Base-by-base conservation (phyloP, 2,888 invertebrate genomes). In the Tricholauxania praeusta region DNA sequence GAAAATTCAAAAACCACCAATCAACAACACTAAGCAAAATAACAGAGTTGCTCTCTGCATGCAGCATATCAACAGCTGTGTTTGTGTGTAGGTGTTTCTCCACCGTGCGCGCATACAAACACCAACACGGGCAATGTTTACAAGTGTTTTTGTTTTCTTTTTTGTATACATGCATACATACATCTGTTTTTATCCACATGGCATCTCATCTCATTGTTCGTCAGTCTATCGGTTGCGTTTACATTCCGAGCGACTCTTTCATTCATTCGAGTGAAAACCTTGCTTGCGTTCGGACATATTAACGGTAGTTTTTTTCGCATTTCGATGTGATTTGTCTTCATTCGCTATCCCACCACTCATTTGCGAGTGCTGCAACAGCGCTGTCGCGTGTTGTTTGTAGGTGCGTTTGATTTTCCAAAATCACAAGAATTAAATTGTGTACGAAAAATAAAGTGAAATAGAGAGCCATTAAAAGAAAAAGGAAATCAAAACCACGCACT, bases 231-330 rank as follows among this genome's bases (percentile, higher is more conserved):
- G 69, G 70, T 62, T 67, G 15, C 49, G 10, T 19, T 17, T 12
- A 55, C 62, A 17, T 47, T 19, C 53, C 57, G 72, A 71, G 19
- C 66, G 19, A 14, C 48, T 53, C 62, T 65, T 71, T 65, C 74
- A 69, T 69, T 77, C 72, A 77, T 77, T 77, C 74, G 77, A 77
- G 75, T 77, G 74, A 55, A 72, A 76, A 65, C 71, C 73, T 75
- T 76, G 70, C 49, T 66, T 65, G 73, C 71, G 73, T 62, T 57
- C 70, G 62, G 71, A 48, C 69, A 72, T 67, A 49, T 17, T 19
- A 49, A 17, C 74, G 77, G 76, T 32, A 70, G 17, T 60, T 70
- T 17, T 70, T 17, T 19, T 71, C 53, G 57, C 22, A 12, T 19
- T 65, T 14, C 48, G 14, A 52, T 69, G 49, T 72, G 60, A 48